Conservation (phyloP, 2,888 invertebrate genomes). For the Brenthis daphne region DNA sequence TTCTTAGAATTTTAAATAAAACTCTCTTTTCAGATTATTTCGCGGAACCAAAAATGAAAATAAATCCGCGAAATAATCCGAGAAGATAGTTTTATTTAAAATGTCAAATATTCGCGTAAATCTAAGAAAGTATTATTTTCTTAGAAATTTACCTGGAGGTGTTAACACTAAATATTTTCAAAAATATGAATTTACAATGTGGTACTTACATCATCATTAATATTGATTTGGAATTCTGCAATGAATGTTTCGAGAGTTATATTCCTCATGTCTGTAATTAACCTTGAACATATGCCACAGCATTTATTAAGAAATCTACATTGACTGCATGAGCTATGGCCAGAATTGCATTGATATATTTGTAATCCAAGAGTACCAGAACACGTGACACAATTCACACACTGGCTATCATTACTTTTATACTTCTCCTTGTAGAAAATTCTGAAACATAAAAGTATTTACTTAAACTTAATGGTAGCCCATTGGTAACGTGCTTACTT, state of each 20-base stretch:
- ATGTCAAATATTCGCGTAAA: no score
- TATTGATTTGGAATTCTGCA: constrained; percentile 13
- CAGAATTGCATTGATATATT: constrained; percentile 57
- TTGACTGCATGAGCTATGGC: constrained; percentile 55
- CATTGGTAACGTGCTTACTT: no score
- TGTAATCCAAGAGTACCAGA: constrained; percentile 43
- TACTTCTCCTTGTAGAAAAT: background rate
- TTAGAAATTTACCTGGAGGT: no score
- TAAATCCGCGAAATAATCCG: no score
- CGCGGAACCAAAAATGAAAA: no score
- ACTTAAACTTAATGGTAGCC: no score
- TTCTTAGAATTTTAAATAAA: no score
- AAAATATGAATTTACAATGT: background rate
- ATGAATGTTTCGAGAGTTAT: constrained; percentile 49
- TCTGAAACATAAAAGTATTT: constrained; percentile 10
- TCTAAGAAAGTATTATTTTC: no score
- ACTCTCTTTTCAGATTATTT: no score
- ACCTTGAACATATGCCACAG: constrained; percentile 51
- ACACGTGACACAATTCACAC: constrained; percentile 56
- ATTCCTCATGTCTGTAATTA: constrained; percentile 56
- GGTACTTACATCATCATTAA: background rate
- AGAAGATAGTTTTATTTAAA: no score
- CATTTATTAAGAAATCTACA: constrained; percentile 43
- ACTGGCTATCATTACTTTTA: background rate
- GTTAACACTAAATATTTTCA: background rate